These are phyloP conservation scores for Scaptomyza tumidula DNA, from an alignment of 2,888 invertebrate species.

Conservation along the genomic window DNA sequence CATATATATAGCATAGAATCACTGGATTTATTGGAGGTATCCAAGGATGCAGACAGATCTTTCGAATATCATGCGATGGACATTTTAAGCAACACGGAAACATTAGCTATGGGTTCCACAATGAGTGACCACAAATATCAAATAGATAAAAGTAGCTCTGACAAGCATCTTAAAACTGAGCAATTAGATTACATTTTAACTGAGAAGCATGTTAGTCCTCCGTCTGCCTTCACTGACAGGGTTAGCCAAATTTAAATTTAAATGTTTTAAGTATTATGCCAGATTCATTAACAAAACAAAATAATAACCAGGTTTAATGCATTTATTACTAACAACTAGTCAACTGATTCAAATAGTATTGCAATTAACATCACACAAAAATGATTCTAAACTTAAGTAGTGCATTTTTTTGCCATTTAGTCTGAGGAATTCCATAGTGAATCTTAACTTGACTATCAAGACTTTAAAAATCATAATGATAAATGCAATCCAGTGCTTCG, in stretches of 20 bases:
- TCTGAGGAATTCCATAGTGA: not conserved
- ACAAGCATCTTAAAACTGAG: not conserved
- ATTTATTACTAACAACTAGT: conserved; percentile 13
- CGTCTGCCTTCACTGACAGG: conserved; percentile 85
- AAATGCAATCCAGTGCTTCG: conserved; percentile 22
- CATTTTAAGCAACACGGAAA: conserved; percentile 81
- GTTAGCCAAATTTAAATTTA: conserved; percentile 39
- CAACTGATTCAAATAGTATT: conserved; percentile 2
- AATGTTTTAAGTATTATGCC: conserved; percentile 11
- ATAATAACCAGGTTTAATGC: conserved; percentile 11
- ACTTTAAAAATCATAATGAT: conserved; percentile 1
- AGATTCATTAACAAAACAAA: conserved; percentile 1
- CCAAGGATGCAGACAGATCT: conserved; percentile 67
- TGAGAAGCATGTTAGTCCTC: conserved; percentile 82
- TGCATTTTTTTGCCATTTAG: conserved; percentile 6
- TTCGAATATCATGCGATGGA: conserved; percentile 82
- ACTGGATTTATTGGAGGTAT: conserved; percentile 72
- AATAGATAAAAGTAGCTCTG: conserved; percentile 44
- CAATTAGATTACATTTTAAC: conserved; percentile 75
- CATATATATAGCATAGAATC: conserved; percentile 80
- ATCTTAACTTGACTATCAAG: not conserved
- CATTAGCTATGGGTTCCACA: conserved; percentile 79
- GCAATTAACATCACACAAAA: not conserved
- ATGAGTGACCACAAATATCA: conserved; percentile 70
- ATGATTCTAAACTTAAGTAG: conserved; percentile 19